Conservation (phyloP, 2,888 invertebrate genomes). For the Drosophila vallismaia region DNA sequence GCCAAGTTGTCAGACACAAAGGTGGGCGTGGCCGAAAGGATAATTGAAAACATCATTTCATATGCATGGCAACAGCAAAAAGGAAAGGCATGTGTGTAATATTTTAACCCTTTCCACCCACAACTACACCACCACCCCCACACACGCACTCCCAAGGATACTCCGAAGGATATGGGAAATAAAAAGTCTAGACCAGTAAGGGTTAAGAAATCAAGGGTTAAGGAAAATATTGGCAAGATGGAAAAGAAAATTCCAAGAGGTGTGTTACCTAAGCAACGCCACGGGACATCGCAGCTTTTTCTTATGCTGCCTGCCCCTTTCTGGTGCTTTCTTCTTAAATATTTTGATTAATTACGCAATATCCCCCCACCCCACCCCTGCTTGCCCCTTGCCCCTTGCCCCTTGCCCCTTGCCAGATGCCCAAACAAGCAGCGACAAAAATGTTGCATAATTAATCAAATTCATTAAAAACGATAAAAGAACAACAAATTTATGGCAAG, state of each 20-base stretch:
- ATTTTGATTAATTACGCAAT: slow-evolving; percentile 71
- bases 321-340: slow-evolving; percentile 28
- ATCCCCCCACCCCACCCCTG: slow-evolving; percentile 14
- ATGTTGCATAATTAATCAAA: slow-evolving; percentile 67
- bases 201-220: slow-evolving; percentile 15
- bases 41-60: slow-evolving; percentile 81
- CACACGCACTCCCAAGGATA: neutral
- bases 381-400: no score
- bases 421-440: slow-evolving; percentile 46
- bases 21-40: slow-evolving; percentile 57
- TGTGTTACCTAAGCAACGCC: slow-evolving; percentile 36
- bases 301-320: neutral
- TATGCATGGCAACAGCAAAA: slow-evolving; percentile 46
- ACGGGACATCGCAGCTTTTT: slow-evolving; percentile 30
- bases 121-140: no score
- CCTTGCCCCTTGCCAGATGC: slow-evolving; percentile 23
- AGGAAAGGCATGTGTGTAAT: slow-evolving; percentile 12
- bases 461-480: slow-evolving; percentile 56
- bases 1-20: slow-evolving; percentile 60
- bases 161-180: neutral
- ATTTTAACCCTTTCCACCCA: neutral
- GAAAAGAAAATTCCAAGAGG: slow-evolving; percentile 46
- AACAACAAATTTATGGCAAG: slow-evolving; percentile 5
- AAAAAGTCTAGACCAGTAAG: neutral
- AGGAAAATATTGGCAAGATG: slow-evolving; percentile 17